These are phyloP conservation scores for Malurus leucopterus DNA, from an alignment of 2,797 vertebrate genomes.

Conservation along the genomic window DNA sequence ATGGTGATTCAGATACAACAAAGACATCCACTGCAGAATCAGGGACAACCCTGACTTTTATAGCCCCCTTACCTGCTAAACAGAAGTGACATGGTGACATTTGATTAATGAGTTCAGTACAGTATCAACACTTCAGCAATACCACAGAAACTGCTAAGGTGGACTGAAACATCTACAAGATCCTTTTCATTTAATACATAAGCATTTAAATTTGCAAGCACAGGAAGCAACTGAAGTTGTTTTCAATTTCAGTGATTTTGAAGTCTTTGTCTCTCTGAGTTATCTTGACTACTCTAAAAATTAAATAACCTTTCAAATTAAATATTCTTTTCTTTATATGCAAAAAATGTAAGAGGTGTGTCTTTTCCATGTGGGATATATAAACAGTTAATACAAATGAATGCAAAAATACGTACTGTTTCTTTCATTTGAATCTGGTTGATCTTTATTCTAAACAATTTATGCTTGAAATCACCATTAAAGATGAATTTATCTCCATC, in stretches of 20 bases:
- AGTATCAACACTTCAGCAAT: background rate
- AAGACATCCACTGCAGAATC: background rate
- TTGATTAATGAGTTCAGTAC: background rate
- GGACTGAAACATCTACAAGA: background rate
- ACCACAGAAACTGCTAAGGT: background rate
- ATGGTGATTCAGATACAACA: background rate
- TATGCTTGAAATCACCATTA: conserved; percentile 79
- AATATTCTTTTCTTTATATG: background rate
- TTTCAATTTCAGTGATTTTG: background rate
- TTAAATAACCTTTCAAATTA: background rate
- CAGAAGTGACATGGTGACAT: background rate
- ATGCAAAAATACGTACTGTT: conserved; percentile 69
- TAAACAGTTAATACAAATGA: background rate
- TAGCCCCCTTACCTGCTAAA: background rate
- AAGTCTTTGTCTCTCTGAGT: background rate
- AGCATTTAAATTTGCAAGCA: background rate
- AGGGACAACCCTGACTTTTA: background rate
- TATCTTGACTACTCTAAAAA: background rate
- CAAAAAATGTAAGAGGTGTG: background rate
- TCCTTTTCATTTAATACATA: background rate
- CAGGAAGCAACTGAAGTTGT: background rate
- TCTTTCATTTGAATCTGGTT: conserved; percentile 85
- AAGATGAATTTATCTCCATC: conserved; percentile 77
- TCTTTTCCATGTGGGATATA: background rate
- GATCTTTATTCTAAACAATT: conserved; percentile 82